Conservation (phyloP, 2,888 invertebrate species). For the Portevinia maculata region DNA sequence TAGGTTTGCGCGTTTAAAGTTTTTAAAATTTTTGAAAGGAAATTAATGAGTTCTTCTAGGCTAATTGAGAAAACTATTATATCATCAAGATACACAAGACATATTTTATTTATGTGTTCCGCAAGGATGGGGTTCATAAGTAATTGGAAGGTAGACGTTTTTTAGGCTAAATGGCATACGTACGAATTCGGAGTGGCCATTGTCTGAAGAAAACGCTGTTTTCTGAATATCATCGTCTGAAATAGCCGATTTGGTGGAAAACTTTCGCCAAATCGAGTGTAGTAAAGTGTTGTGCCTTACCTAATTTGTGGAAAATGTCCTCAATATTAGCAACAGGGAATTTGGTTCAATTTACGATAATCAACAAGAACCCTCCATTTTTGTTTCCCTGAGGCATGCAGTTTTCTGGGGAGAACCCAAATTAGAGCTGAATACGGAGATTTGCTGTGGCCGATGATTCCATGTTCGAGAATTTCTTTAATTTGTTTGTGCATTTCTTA, state of each 20-base stretch:
- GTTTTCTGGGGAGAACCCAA: background rate
- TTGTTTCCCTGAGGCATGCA: background rate
- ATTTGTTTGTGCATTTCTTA: too few species aligned
- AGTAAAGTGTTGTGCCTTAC: too few species aligned
- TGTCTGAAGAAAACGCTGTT: background rate
- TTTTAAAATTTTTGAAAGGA: background rate
- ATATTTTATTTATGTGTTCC: background rate
- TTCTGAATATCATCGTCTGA: background rate
- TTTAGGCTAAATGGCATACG: constrained; percentile 1
- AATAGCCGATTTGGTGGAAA: background rate
- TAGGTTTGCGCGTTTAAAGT: background rate
- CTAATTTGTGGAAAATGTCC: background rate
- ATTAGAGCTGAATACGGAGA: background rate
- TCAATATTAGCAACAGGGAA: background rate
- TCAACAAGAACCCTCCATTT: background rate
- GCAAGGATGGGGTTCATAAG: background rate
- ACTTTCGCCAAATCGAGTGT: constrained; percentile 3
- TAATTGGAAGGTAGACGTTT: background rate
- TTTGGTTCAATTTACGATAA: background rate
- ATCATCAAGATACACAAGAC: too few species aligned
- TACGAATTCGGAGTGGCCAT: background rate
- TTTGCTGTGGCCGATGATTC: background rate
- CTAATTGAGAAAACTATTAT: background rate
- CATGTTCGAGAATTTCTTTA: too few species aligned
- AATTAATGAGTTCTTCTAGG: background rate